Evolutionary conservation across 2,797 vertebrate species (phyloP).

Genomic region (Stomatorhinus walkeri): DNA sequence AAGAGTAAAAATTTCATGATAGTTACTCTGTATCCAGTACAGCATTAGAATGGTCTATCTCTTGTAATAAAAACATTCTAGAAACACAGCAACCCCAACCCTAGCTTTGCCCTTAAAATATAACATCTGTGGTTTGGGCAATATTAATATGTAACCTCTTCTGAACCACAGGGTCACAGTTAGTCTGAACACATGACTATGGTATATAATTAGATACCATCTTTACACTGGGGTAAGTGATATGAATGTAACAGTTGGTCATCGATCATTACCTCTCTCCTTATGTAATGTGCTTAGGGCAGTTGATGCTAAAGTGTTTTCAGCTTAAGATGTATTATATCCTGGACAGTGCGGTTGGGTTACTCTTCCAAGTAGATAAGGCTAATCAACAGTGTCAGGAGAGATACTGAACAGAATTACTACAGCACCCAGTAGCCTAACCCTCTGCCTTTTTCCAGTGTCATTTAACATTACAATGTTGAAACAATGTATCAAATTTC

Average conservation of each 20-base stretch:
- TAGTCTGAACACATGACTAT: not conserved
- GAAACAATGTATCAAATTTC: not conserved
- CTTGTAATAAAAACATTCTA: not conserved
- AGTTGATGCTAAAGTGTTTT: not conserved
- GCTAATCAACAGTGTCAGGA: not conserved
- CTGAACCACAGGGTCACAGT: not conserved
- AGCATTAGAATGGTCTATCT: not conserved
- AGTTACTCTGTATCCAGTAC: not conserved
- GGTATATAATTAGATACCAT: not conserved
- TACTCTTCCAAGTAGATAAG: not conserved
- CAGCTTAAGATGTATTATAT: not conserved
- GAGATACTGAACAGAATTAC: not conserved
- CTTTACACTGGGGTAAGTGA: not conserved
- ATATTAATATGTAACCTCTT: not conserved
- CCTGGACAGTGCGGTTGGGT: not conserved
- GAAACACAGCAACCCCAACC: not conserved
- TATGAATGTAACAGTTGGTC: not conserved
- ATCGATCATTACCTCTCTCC: not conserved
- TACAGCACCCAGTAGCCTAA: not conserved
- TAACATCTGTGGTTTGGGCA: not conserved
- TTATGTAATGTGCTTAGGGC: not conserved
- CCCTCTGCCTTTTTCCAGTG: not conserved
- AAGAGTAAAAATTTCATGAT: not conserved
- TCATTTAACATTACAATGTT: not conserved
- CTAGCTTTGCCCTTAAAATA: not conserved